Percentiles rank a stretch among this genome's conserved stretches.
These are phyloP conservation scores for Ormia ochracea DNA, from an alignment of 2,888 invertebrate species.

Conservation along the genomic window DNA sequence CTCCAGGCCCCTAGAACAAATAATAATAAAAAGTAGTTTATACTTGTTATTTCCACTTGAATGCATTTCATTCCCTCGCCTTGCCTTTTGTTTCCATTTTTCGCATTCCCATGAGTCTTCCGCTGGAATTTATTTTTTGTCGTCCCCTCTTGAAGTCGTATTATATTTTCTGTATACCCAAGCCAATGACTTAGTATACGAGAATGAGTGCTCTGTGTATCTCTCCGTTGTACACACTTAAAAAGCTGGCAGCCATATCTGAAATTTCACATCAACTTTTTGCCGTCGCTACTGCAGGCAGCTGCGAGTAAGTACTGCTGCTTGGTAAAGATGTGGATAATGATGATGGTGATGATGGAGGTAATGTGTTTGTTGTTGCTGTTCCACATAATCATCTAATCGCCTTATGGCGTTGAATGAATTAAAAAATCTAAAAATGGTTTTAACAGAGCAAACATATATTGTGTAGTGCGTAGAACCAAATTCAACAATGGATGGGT, in stretches of 20 bases:
- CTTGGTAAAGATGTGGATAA: conserved; percentile 22
- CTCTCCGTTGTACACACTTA: conserved; percentile 49
- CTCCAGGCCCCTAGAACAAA: conserved; percentile 57
- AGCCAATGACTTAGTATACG: conserved; percentile 54
- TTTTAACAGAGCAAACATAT: conserved; percentile 22
- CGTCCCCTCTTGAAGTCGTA: conserved; percentile 48
- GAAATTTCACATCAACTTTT: conserved; percentile 58
- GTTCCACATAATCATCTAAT: conserved; percentile 45
- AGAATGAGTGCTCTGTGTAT: conserved; percentile 41
- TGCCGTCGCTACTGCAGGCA: conserved; percentile 19
- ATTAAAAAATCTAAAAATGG: conserved; percentile 43
- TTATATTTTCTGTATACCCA: conserved; percentile 60
- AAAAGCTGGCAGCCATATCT: conserved; percentile 51
- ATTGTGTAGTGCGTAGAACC: conserved; percentile 20
- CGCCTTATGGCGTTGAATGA: conserved; percentile 39
- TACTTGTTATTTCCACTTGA: neutral
- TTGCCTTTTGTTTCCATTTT: conserved; percentile 13
- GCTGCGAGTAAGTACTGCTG: conserved; percentile 13
- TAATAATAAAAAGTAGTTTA: conserved; percentile 35
- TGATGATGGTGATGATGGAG: conserved; percentile 13
- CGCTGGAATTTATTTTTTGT: conserved; percentile 18
- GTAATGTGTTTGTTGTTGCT: conserved; percentile 10
- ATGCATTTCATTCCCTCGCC: conserved; percentile 24
- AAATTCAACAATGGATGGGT: conserved; percentile 53
- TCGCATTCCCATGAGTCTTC: conserved; percentile 33